Base-by-base conservation (phyloP, 2,888 invertebrate genomes). In the Andrena fulva region DNA sequence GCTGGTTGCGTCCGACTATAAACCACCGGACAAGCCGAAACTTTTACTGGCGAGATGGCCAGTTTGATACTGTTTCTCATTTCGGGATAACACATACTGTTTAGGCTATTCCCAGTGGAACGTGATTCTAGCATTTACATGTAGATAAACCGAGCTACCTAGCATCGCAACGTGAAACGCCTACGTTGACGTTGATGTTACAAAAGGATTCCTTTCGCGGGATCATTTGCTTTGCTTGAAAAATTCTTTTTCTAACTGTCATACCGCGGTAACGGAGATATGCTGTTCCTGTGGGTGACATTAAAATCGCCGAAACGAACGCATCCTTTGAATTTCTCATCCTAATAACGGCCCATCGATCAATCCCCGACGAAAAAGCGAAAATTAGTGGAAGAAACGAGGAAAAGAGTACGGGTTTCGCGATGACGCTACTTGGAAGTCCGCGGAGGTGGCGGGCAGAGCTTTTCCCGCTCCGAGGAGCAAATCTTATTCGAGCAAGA, bases 401-500 rank as follows among this genome's bases (percentile, higher is more conserved):
- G 70, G 42, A 67, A 52, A 75, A 59, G 35, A 69, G 42, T 50
- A 16, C 29, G 27, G 5, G 33, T n/a, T 16, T 29, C 7, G 6
- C 24, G 66, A 74, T 70, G 64, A 64, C 70, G 69, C 80, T 68
- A 56, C 75, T 82, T 72, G 72, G 50, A 35, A 82, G 75, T 82
- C 75, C 8, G 33, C 54, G 67, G 59, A 35, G 52, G 73, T 72
- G 62, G 54, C 63, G 31, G 64, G 48, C 29, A 69, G 72, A 70
- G 69, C 71, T 80, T 69, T 68, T 74, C 73, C 63, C 20, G 68
- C 33, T 72, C n/a, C 63, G 59, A 66, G 60, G 70, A 62, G 75
- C 64, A 54, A 77, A 78, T 77, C 81, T 85, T 82, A 82, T 85
- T 77, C 78, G 64, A 69, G 81, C 60, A 69, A 85, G 84, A 87